A percentile compares a stretch with the other conserved stretches of the same genome.
Conservation (phyloP, 2,888 invertebrate genomes). For the Esperia sulphurella region DNA sequence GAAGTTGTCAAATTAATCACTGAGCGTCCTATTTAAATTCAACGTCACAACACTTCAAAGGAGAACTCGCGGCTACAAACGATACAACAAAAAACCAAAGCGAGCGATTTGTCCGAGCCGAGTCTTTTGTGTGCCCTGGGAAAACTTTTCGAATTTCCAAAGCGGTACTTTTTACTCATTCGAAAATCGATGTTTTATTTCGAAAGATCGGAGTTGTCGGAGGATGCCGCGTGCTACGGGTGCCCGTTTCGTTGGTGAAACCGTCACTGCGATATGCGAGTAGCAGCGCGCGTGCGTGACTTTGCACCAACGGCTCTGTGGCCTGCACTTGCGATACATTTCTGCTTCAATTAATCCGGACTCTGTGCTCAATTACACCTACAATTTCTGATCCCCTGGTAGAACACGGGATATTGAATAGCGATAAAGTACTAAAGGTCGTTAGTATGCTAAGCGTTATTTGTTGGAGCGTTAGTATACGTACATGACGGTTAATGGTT, state of each 20-base stretch:
- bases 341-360: conserved; percentile 73
- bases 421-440: conserved; percentile 4
- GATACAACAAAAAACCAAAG: conserved; percentile 9
- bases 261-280: conserved; percentile 59
- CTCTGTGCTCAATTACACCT: conserved; percentile 69
- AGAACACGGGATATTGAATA: conserved; percentile 13
- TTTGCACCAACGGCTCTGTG: conserved; percentile 46
- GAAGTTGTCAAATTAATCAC: conserved; percentile 12
- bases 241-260: conserved; percentile 14
- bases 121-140: not conserved
- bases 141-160: conserved; percentile 9
- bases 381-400: conserved; percentile 37
- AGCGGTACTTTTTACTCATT: not conserved
- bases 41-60: conserved; percentile 9
- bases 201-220: not conserved
- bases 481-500: too few relatives aligned
- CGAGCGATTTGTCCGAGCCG: conserved; percentile 3
- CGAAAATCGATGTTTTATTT: not conserved
- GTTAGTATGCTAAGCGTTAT: not conserved
- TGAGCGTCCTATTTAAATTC: conserved; percentile 1
- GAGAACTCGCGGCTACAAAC: conserved; percentile 1
- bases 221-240: not conserved
- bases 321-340: conserved; percentile 72
- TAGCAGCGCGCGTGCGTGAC: conserved; percentile 70
- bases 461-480: too few relatives aligned